Base-by-base conservation (phyloP, 1,140 invertebrate genomes). In the Hestina assimilis region DNA sequence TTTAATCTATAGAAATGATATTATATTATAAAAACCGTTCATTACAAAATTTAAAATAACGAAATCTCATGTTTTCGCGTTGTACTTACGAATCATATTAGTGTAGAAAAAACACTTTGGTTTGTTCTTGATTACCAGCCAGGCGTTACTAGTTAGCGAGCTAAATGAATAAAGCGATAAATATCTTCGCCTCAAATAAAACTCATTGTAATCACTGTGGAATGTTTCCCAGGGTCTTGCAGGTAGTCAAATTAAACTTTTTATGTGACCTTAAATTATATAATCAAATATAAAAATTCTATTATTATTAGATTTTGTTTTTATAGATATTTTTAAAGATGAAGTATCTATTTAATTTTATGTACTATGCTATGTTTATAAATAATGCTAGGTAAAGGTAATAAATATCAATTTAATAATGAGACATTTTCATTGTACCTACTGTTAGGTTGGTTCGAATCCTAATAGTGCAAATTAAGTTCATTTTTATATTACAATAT, bases 121-220 rank as follows among this genome's bases (percentile, higher is more conserved):
- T 47, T 43, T 47, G 42, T 45, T 40, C 12, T 50, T 52, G 53
- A 46, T 38, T 52, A 43, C 28, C 43, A 58, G 55, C 54, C 63
- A 58, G 63, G 59, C 66, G 66, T 72, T 75, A 76, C 70, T 80
- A 74, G 72, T 69, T 58, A 61, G 75, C 71, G 73, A 77, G 51
- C 15, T 53, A 51, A 59, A 47, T 46, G 63, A 66, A 59, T 26
- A 45, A 51, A 57, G 58, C 60, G 53, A 59, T 58, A 63, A 70
- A 69, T 64, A 69, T 69, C 48, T 69, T 60, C 42, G 56, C 67
- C 66, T 63, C 59, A 61, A 59, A 61, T 69, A 75, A 61, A 63
- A 63, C 63, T 66, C 59, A 47, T 41, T 31, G 35, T 48, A 41
- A 12, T n/a, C 21, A 26, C 31, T 31, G 26, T 29, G 24, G n/a